Evolutionary conservation across 2,888 invertebrate species (phyloP).

Genomic region (Tholera decimalis): DNA sequence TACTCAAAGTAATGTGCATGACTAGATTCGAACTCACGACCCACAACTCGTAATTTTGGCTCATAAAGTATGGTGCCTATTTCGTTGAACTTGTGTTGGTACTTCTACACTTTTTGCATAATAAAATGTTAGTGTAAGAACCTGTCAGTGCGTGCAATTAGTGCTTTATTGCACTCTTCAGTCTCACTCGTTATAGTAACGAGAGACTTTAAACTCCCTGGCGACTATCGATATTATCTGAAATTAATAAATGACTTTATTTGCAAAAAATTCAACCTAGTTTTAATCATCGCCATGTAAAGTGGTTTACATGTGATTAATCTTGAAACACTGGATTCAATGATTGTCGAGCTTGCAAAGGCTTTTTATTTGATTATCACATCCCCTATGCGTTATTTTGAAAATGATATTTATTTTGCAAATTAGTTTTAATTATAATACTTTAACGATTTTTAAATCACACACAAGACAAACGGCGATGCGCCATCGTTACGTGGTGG

Average conservation of each 20-base stretch:
- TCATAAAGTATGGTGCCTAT: too few relatives aligned
- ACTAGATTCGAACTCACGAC: too few relatives aligned
- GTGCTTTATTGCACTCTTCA: slow-evolving; percentile 57
- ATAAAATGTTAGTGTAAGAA: slow-evolving; percentile 3
- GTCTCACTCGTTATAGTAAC: slow-evolving; percentile 44
- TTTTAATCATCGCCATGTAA: background rate
- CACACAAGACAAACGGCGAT: too few relatives aligned
- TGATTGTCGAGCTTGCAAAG: background rate
- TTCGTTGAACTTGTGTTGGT: background rate
- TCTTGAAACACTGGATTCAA: slow-evolving; percentile 19
- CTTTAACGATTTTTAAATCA: too few relatives aligned
- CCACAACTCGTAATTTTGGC: too few relatives aligned
- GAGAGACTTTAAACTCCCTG: slow-evolving; percentile 23
- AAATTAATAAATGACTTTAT: slow-evolving; percentile 25
- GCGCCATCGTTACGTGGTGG: too few relatives aligned
- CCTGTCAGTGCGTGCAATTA: slow-evolving; percentile 53
- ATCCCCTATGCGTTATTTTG: too few relatives aligned
- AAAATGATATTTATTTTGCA: too few relatives aligned
- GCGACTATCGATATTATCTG: slow-evolving; percentile 30
- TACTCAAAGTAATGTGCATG: too few relatives aligned
- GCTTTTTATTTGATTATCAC: background rate
- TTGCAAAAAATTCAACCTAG: background rate
- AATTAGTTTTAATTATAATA: too few relatives aligned
- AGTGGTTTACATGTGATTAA: slow-evolving; percentile 6
- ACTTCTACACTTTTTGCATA: slow-evolving; percentile 15